A percentile compares a stretch with the other conserved stretches of the same genome.
These are phyloP conservation scores for Hermaeophaga mercurialis DNA, from an alignment of 2,888 invertebrate genomes.

Conservation along the genomic window DNA sequence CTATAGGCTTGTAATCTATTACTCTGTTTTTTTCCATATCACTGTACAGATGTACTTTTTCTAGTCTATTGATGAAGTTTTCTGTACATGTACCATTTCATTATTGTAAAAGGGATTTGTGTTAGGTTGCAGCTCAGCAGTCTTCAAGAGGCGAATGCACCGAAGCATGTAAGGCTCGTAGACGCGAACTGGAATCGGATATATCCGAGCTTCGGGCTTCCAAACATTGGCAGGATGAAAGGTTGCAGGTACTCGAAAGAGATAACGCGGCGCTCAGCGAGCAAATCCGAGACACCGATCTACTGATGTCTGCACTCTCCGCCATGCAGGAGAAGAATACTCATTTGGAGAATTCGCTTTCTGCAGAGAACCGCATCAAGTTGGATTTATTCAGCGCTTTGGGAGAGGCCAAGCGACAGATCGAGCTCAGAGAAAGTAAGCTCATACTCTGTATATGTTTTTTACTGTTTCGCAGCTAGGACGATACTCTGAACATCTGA, in stretches of 20 bases:
- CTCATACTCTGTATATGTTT: conserved; percentile 37
- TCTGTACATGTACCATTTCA: too few species aligned
- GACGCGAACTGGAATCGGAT: conserved; percentile 68
- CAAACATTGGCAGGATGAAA: conserved; percentile 66
- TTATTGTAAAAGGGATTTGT: too few species aligned
- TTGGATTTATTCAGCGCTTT: conserved; percentile 96
- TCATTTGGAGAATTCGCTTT: conserved; percentile 91
- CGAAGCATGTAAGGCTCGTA: conserved; percentile 57
- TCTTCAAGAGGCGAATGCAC: conserved; percentile 55
- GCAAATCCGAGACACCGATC: conserved; percentile 69
- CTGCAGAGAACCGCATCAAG: conserved; percentile 96
- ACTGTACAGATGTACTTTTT: too few species aligned
- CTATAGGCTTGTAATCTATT: too few species aligned
- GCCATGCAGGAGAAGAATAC: conserved; percentile 89
- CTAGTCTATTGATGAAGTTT: too few species aligned
- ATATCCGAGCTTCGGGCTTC: conserved; percentile 64
- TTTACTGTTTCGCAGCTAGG: not conserved
- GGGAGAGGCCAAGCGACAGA: conserved; percentile 90
- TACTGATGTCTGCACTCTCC: conserved; percentile 77
- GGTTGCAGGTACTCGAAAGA: conserved; percentile 61
- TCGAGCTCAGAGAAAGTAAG: conserved; percentile 85
- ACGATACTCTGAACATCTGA: too few species aligned
- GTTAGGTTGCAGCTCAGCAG: conserved; percentile 51
- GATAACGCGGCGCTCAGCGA: conserved; percentile 58
- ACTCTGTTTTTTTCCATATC: too few species aligned